Conservation (phyloP, 2,888 invertebrate species). For the Platerodrilus igneus region DNA sequence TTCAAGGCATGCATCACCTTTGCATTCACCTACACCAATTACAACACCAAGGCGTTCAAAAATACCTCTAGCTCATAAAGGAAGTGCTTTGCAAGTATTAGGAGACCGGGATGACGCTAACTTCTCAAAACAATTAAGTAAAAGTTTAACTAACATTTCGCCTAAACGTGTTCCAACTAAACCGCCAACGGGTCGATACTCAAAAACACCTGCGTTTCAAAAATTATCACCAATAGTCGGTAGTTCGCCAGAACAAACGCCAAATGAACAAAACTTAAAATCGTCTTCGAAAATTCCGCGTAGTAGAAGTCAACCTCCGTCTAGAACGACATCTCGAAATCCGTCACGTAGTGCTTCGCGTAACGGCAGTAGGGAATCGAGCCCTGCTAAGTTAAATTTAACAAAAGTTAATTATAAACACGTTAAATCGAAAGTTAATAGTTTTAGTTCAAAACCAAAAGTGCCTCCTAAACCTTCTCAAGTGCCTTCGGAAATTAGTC, state of each 20-base stretch:
- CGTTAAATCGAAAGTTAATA: slow-evolving; percentile 46
- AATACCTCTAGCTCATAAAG: slow-evolving; percentile 36
- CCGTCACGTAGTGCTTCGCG: slow-evolving; percentile 25
- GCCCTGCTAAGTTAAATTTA: slow-evolving; percentile 36
- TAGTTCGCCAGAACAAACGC: slow-evolving; percentile 45
- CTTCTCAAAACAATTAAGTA: slow-evolving; percentile 29
- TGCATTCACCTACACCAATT: slow-evolving; percentile 35
- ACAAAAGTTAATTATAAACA: slow-evolving; percentile 39
- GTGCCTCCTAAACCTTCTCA: slow-evolving; percentile 45
- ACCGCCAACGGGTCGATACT: slow-evolving; percentile 6
- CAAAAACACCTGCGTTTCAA: slow-evolving; percentile 36
- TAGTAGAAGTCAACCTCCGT: slow-evolving; percentile 39
- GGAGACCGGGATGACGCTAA: slow-evolving; percentile 39
- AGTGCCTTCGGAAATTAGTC: slow-evolving; percentile 33
- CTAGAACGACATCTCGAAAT: slow-evolving; percentile 33
- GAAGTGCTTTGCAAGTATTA: slow-evolving; percentile 32
- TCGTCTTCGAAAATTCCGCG: slow-evolving; percentile 28
- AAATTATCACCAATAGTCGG: slow-evolving; percentile 44
- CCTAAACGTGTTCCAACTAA: slow-evolving; percentile 15
- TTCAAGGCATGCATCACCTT: slow-evolving; percentile 44
- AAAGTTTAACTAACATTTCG: slow-evolving; percentile 13
- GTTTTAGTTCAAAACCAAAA: slow-evolving; percentile 41
- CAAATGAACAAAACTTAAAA: slow-evolving; percentile 35
- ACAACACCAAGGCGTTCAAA: slow-evolving; percentile 28
- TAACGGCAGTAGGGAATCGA: slow-evolving; percentile 38